Evolutionary conservation across 2,888 invertebrate genomes (phyloP).

Genomic region (Dryobotodes eremita): DNA sequence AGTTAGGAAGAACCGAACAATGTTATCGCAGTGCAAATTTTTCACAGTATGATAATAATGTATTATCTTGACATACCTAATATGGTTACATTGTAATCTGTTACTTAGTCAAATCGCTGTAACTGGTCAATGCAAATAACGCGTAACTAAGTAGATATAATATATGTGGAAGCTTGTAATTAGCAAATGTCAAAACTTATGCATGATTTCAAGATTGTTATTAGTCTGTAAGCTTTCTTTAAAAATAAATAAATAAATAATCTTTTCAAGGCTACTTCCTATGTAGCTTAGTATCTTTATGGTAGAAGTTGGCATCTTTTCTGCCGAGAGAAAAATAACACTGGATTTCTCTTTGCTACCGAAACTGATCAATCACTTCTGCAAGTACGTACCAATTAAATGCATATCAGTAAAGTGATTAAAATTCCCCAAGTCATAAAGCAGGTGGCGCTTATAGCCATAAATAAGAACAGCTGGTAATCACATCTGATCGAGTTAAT

Average conservation of each 20-base stretch:
- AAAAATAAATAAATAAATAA: too few species aligned
- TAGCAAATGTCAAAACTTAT: too few species aligned
- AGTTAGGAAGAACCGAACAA: background rate
- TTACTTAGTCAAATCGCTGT: too few species aligned
- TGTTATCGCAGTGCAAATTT: background rate
- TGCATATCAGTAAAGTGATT: constrained; percentile 6
- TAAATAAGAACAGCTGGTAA: constrained; percentile 43
- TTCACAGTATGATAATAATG: background rate
- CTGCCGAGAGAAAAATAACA: background rate
- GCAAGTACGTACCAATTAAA: background rate
- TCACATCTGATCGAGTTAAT: constrained; percentile 33
- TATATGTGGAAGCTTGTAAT: too few species aligned
- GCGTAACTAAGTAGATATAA: too few species aligned
- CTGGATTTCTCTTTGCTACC: background rate
- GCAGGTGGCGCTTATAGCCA: constrained; percentile 35
- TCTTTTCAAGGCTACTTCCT: background rate
- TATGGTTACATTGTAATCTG: too few species aligned
- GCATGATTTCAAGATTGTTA: too few species aligned
- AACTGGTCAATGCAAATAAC: too few species aligned
- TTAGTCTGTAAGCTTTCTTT: too few species aligned
- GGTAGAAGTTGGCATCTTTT: background rate
- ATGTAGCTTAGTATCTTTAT: background rate
- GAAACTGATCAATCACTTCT: constrained; percentile 4
- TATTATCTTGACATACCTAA: too few species aligned
- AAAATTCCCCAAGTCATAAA: constrained; percentile 4